A percentile compares a stretch with the other conserved stretches of the same genome.
Conservation (phyloP, 1,140 invertebrate species). For the Dendrolimus punctatus region DNA sequence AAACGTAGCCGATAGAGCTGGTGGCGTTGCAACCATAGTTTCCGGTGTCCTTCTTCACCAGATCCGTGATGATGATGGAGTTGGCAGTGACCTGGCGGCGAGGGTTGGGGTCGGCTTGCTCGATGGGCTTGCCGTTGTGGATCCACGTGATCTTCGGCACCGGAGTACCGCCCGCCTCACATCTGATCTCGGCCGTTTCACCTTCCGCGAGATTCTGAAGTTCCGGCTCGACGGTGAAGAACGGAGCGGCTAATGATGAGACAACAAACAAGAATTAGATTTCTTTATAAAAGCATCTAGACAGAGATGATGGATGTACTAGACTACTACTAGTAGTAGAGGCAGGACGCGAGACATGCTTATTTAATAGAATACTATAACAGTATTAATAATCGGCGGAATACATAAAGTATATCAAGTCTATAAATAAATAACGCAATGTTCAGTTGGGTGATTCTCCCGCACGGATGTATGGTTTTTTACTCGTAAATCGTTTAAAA, state of each 20-base stretch:
- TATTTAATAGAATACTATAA: no score
- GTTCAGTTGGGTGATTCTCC: no score
- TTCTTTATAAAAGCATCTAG: background rate
- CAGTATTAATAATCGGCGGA: no score
- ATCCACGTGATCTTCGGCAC: conserved; percentile 96
- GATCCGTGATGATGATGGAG: conserved; percentile 85
- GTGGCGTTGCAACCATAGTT: conserved; percentile 99
- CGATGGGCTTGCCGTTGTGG: conserved; percentile 93
- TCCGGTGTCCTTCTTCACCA: conserved; percentile 93
- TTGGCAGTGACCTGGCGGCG: conserved; percentile 80
- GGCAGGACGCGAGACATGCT: no score
- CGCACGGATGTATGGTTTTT: no score
- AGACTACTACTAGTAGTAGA: no score
- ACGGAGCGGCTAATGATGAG: conserved; percentile 82
- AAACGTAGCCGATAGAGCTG: conserved; percentile 97
- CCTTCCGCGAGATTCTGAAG: conserved; percentile 92
- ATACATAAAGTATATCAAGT: no score
- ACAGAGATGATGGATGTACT: background rate
- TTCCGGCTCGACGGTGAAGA: conserved; percentile 94
- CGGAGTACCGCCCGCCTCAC: conserved; percentile 90
- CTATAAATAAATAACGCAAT: no score
- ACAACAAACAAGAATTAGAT: conserved; percentile 1
- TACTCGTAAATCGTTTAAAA: no score
- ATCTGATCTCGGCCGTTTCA: conserved; percentile 89
- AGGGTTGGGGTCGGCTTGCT: conserved; percentile 82